Base-by-base conservation (phyloP, 1,140 invertebrate genomes). In the Pristionchus pacificus region DNA sequence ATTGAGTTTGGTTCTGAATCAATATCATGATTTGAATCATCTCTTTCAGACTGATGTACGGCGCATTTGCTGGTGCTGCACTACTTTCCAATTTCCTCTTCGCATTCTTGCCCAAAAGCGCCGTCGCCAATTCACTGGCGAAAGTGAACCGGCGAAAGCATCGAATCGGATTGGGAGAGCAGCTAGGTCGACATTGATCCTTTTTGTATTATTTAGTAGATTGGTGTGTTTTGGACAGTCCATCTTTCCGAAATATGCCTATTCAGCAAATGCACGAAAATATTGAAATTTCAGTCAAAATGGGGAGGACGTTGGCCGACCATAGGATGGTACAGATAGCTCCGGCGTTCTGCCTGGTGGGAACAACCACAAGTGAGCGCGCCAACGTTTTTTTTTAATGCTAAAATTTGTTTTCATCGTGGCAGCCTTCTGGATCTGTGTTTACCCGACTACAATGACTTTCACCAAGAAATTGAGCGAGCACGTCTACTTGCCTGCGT, bases 361-460 rank as follows among this genome's bases (percentile, higher is more conserved):
- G 38, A 49, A 49, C 38, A 10, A 49, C 38, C 19, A 49, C 38
- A 49, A 19, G 38, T 19, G 19, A n/a, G n/a, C n/a, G n/a, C n/a
- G n/a, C n/a, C n/a, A n/a, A n/a, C n/a, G n/a, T n/a, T n/a, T n/a
- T n/a, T n/a, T n/a, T n/a, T n/a, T 49, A 49, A 49, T 49, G 6
- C 6, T 6, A 49, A 49, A 19, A 6, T 49, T 49, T 49, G 19
- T 49, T 49, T 10, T 49, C 6, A 10, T 19, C 6, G 38, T 49
- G 38, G 38, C 38, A 14, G 64, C 70, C 15, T 72, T 72, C 64
- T 72, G 70, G 70, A 64, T 72, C 14, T 65, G 58, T 2, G 64
- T 72, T 24, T 72, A 72, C 58, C 70, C 70, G 29, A 71, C 69
- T 25, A 71, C 70, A n/a, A 33, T 72, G n/a, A 60, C 63, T 19